Percentiles rank a stretch among this genome's conserved stretches.
These are phyloP conservation scores for Tuta absoluta DNA, from an alignment of 2,888 invertebrate species.

Conservation along the genomic window DNA sequence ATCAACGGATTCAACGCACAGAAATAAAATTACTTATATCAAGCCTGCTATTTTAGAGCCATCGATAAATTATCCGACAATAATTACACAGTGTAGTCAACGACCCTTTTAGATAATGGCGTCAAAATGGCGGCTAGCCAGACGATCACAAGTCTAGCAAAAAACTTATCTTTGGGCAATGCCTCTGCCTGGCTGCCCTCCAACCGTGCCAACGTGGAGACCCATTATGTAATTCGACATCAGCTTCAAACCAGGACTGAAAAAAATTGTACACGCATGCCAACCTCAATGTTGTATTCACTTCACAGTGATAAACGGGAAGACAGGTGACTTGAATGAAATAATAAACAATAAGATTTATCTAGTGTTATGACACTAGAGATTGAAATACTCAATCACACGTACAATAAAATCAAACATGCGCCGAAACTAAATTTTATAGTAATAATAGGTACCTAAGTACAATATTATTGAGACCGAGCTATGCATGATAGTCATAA, in stretches of 20 bases:
- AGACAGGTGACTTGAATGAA: constrained; percentile 48
- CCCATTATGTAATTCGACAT: constrained; percentile 43
- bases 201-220: constrained; percentile 58
- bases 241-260: constrained; percentile 35
- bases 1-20: constrained; percentile 24
- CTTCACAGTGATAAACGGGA: constrained; percentile 42
- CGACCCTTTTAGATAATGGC: constrained; percentile 52
- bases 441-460: too few relatives aligned
- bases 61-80: constrained; percentile 30
- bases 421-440: not conserved
- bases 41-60: constrained; percentile 27
- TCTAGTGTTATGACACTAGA: constrained; percentile 19
- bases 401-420: not conserved
- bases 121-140: constrained; percentile 61
- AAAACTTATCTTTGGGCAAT: constrained; percentile 57
- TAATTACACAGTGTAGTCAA: constrained; percentile 42
- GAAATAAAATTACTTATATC: constrained; percentile 27
- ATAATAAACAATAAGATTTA: constrained; percentile 24
- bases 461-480: not conserved
- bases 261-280: constrained; percentile 37
- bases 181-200: constrained; percentile 56
- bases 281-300: constrained; percentile 43
- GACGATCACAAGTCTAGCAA: constrained; percentile 51
- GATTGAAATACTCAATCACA: constrained; percentile 22
- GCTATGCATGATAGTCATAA: constrained; percentile 32